Conservation (phyloP, 30 jellyfish, hydroid and myxozoan genomes). For the Phacellophora camtschatica region DNA sequence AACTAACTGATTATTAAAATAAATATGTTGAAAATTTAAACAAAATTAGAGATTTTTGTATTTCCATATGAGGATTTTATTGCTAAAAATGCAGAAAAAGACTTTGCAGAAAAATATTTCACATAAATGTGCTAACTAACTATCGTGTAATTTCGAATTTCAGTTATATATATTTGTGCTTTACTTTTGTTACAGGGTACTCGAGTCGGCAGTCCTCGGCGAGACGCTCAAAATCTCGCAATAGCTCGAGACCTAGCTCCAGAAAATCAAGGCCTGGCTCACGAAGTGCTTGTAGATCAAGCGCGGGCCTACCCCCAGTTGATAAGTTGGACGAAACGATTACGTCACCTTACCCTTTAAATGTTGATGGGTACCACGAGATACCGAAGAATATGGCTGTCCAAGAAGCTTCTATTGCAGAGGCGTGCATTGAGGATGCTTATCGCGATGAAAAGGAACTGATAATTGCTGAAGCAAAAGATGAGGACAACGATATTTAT, state of each 20-base stretch:
- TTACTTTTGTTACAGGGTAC: slow-evolving; percentile 6
- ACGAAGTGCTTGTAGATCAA: slow-evolving; percentile 16
- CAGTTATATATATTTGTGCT: not conserved
- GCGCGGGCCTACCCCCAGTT: slow-evolving; percentile 50
- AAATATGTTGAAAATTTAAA: no score
- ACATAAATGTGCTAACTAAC: no score
- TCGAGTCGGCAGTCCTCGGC: slow-evolving; percentile 80
- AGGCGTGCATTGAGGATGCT: not conserved
- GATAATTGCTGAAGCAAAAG: not conserved
- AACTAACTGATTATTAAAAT: no score
- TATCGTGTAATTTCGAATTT: no score
- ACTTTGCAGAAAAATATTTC: no score
- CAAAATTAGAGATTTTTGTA: no score
- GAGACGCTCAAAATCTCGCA: slow-evolving; percentile 55
- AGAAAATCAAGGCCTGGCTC: slow-evolving; percentile 61
- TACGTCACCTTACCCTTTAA: not conserved
- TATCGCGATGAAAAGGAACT: not conserved
- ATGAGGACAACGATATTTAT: not conserved
- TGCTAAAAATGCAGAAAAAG: no score
- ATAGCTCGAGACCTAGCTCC: slow-evolving; percentile 74
- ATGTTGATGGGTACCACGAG: not conserved
- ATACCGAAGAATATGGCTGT: slow-evolving; percentile 40
- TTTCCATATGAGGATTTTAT: no score
- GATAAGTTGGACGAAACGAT: slow-evolving; percentile 43
- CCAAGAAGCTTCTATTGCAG: slow-evolving; percentile 1